phyloP scores from a whole-genome alignment of 2,888 invertebrate species.

The Cyclophora punctaria region DNA sequence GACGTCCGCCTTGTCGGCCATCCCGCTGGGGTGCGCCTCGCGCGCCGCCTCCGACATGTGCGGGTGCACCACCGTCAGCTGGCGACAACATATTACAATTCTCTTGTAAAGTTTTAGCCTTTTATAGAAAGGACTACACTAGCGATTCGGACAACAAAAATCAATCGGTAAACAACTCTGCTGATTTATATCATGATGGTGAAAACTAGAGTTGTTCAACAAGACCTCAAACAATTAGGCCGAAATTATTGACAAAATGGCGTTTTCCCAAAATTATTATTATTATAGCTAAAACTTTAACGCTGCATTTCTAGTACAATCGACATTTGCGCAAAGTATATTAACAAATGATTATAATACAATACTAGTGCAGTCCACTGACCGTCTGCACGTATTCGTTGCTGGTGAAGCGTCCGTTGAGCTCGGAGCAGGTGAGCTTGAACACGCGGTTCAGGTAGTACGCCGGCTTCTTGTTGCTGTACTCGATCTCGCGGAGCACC shows the following conservation, averaged over 20 bases:
- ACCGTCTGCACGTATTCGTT: slow-evolving; percentile 96
- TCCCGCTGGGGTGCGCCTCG: slow-evolving; percentile 68
- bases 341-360: too few species aligned
- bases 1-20: slow-evolving; percentile 66
- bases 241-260: too few species aligned
- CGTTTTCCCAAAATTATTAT: too few species aligned
- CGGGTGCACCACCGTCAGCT: slow-evolving; percentile 93
- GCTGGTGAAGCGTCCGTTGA: slow-evolving; percentile 94
- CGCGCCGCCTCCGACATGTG: slow-evolving; percentile 73
- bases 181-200: too few species aligned
- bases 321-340: too few species aligned
- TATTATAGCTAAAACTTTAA: too few species aligned
- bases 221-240: too few species aligned
- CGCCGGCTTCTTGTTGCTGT: slow-evolving; percentile 97
- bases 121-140: too few species aligned
- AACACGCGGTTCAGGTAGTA: slow-evolving; percentile 96
- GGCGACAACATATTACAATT: slow-evolving; percentile 5
- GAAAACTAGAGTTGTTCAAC: too few species aligned
- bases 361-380: slow-evolving; percentile 12
- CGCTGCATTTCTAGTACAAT: too few species aligned
- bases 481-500: slow-evolving; percentile 86
- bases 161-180: too few species aligned
- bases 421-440: slow-evolving; percentile 95
- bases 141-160: too few species aligned
- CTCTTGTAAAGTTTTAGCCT: background rate